Base-by-base conservation (phyloP, 2,888 invertebrate species). In the Euphydryas editha region DNA sequence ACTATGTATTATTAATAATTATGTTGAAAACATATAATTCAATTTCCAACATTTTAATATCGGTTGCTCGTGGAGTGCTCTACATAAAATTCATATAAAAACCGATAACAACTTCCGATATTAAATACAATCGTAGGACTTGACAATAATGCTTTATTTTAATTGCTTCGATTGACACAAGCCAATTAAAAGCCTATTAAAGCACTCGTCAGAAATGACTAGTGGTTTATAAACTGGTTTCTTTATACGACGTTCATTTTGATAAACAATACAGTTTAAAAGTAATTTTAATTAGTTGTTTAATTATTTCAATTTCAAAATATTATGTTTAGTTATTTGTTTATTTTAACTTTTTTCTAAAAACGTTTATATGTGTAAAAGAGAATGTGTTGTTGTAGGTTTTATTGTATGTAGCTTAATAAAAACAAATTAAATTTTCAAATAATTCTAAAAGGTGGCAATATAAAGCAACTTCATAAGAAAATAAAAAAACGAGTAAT, bases 171-270 rank as follows among this genome's bases (percentile, higher is more conserved):
- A 30, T 30, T 10, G 54, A 54, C 30, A n/a, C 2, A 2, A 17
- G 17, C 10, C 30, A 36, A 54, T 54, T 54, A 54, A 54, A 54
- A 54, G 4, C 8, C 30, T 2, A 54, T 54, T 54, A 54, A 54
- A 36, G 30, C 17, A 5, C 49, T 21, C 10, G 30, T 44, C 13
- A 21, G 3, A 42, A 58, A 24, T 58, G 21, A 58, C 21, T 58
- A 42, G 11, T 21, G 7, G 17, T 10, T 17, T 1, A 49, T 5
- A 21, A 24, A 24, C 6, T 15, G 7, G 20, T 49, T 47, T 49
- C 15, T 6, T 24, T 6, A 1, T 24, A 49, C 8, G 20, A 7
- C 6, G 5, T 6, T 15, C 15, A 20, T 6, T 49, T 49, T 24
- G 13, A 44, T 11, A 7, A 39, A 39, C 3, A 39, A 39, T 15